Evolutionary conservation across 2,888 invertebrate genomes (phyloP).

Genomic region (Ariolimax columbianus): DNA sequence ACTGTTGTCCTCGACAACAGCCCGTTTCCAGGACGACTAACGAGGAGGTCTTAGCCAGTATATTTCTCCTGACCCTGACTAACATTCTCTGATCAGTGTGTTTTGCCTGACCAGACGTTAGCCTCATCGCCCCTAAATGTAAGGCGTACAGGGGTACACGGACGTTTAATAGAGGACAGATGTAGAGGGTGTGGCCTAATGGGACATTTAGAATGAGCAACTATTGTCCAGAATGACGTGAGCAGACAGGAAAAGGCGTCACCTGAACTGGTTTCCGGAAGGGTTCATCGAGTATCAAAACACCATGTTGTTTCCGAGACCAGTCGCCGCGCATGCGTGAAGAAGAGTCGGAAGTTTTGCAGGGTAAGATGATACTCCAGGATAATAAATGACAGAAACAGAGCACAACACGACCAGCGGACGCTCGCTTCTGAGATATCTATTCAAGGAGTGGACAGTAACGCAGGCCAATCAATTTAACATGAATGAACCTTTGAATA

Average conservation of each 20-base stretch:
- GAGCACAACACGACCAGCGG: neutral
- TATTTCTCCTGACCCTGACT: no score
- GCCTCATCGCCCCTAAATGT: no score
- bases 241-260: conserved; percentile 40
- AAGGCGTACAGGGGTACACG: no score
- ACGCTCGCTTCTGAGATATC: neutral
- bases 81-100: no score
- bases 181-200: conserved; percentile 34
- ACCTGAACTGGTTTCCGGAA: conserved; percentile 19
- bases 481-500: no score
- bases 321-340: conserved; percentile 49
- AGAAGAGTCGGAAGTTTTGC: conserved; percentile 34
- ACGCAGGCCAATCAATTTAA: no score
- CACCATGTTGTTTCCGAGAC: conserved; percentile 41
- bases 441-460: no score
- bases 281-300: conserved; percentile 46
- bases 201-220: conserved; percentile 44
- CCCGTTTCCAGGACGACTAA: no score
- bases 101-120: no score
- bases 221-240: conserved; percentile 49
- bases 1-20: no score
- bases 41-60: no score
- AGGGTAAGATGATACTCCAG: neutral
- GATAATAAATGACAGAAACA: neutral
- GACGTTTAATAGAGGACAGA: conserved; percentile 39